These are phyloP conservation scores for Chelon auratus DNA, from an alignment of 2,797 vertebrate species.

Conservation along the genomic window DNA sequence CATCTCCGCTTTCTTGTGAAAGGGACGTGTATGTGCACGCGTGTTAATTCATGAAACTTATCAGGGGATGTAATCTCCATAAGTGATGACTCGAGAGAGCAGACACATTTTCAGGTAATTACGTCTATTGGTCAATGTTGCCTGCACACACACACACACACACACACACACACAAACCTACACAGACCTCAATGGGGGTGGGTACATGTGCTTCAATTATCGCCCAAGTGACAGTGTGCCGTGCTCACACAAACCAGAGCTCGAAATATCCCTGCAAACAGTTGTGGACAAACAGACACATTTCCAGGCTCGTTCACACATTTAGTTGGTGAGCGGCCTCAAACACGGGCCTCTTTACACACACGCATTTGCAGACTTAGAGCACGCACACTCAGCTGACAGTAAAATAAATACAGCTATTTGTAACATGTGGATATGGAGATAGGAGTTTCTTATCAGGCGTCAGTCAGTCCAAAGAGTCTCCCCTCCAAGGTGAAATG, in stretches of 20 bases:
- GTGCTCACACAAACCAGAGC: conserved; percentile 50
- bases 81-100: conserved; percentile 58
- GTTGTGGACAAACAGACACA: conserved; percentile 57
- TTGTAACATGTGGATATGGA: conserved; percentile 32
- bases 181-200: neutral
- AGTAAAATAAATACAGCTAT: conserved; percentile 36
- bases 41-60: conserved; percentile 48
- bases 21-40: conserved; percentile 8
- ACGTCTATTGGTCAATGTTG: conserved; percentile 52
- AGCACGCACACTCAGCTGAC: conserved; percentile 18
- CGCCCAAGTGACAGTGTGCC: conserved; percentile 42
- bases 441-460: neutral
- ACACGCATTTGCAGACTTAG: conserved; percentile 11
- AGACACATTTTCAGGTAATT: conserved; percentile 67
- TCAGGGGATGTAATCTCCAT: conserved; percentile 57
- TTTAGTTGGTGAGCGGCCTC: conserved; percentile 34
- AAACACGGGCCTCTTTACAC: conserved; percentile 38
- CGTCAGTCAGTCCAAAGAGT: conserved; percentile 20
- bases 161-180: conserved; percentile 20
- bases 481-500: neutral
- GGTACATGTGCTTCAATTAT: conserved; percentile 50
- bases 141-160: neutral
- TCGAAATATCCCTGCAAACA: conserved; percentile 65
- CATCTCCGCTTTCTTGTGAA: conserved; percentile 38
- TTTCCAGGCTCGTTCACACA: conserved; percentile 52